phyloP scores from a whole-genome alignment of 2,888 invertebrate species.

The Frankliniella fusca region DNA sequence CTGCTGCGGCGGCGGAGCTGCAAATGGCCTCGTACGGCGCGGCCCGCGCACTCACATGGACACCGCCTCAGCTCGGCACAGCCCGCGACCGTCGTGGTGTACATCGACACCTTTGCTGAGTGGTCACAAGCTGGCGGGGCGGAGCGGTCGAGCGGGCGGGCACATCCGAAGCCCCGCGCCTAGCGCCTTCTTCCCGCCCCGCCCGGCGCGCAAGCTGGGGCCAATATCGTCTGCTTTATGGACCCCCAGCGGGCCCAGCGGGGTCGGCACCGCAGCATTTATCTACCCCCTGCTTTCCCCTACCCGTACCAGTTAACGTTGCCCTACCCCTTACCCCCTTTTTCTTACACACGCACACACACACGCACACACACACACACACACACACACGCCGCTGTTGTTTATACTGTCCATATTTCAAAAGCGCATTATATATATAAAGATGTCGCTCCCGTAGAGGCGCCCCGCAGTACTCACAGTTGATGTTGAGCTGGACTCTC shows the following conservation, averaged over 20 bases:
- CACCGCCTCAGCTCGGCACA: too few species aligned
- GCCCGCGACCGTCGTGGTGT: too few species aligned
- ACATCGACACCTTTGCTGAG: too few species aligned
- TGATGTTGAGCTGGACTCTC: conserved; percentile 78
- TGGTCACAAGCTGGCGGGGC: too few species aligned
- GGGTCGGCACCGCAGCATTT: too few species aligned
- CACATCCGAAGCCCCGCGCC: not conserved
- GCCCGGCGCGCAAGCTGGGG: not conserved
- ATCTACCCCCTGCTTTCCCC: conserved; percentile 12
- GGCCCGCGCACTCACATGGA: too few species aligned
- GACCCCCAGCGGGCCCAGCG: not conserved
- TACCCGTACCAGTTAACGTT: too few species aligned
- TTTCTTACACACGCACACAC: too few species aligned
- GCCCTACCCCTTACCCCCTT: not conserved
- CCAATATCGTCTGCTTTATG: conserved; percentile 13
- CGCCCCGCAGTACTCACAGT: conserved; percentile 64
- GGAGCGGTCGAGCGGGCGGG: too few species aligned
- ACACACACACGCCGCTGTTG: too few species aligned
- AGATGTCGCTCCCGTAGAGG: not conserved
- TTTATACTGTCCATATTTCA: conserved; percentile 17
- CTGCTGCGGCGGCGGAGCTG: too few species aligned
- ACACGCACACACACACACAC: too few species aligned
- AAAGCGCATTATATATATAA: conserved; percentile 9
- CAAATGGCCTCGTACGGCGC: not conserved
- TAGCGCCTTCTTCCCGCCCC: not conserved